These are phyloP conservation scores for Agrotis clavis DNA, from an alignment of 2,888 invertebrate species.

Conservation along the genomic window DNA sequence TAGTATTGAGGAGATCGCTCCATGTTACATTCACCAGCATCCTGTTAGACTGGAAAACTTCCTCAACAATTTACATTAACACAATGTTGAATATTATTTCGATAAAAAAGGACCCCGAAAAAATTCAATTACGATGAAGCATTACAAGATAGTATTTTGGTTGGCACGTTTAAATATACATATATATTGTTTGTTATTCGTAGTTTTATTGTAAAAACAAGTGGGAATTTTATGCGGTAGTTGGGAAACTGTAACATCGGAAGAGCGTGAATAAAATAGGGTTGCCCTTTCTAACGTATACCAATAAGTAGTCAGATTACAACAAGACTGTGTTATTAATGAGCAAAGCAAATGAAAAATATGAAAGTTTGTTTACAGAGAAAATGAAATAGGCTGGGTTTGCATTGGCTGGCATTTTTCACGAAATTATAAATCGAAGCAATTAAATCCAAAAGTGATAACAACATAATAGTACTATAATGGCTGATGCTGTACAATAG, in stretches of 20 bases:
- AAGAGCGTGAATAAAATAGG: constrained; percentile 50
- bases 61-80: background rate
- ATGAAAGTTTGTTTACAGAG: no score
- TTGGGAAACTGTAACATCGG: constrained; percentile 52
- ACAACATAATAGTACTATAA: no score
- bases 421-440: no score
- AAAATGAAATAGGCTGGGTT: no score
- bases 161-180: constrained; percentile 22
- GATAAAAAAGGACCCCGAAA: background rate
- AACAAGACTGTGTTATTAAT: no score
- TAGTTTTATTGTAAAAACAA: constrained; percentile 48
- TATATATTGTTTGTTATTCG: constrained; percentile 10
- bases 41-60: no score
- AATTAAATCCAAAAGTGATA: no score
- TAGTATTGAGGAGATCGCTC: no score
- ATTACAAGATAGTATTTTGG: constrained; percentile 8
- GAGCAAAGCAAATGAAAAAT: no score
- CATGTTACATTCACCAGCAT: no score
- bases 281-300: constrained; percentile 18
- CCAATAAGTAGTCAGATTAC: background rate
- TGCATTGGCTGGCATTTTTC: no score
- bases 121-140: background rate
- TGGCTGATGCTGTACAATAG: no score
- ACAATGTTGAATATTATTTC: background rate
- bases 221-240: constrained; percentile 36